Evolutionary conservation across 2,888 invertebrate genomes (phyloP).

Genomic region (Sepiola atlantica): DNA sequence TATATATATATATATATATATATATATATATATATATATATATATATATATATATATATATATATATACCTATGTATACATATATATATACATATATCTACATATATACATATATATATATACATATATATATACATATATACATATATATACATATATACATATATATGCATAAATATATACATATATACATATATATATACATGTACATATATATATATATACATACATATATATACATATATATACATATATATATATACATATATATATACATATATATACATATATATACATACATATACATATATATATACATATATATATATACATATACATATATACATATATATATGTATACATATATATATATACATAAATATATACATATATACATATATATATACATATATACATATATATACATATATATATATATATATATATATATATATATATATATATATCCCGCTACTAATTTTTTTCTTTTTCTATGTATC

Average conservation of each 20-base stretch:
- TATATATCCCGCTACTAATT: too few relatives aligned
- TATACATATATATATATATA: background rate
- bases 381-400: background rate
- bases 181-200: background rate
- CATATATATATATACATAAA: conserved; percentile 22
- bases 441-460: background rate
- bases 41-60: background rate
- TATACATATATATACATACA: background rate
- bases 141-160: background rate
- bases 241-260: background rate
- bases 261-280: background rate
- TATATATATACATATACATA: background rate
- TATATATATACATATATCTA: background rate
- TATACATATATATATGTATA: background rate
- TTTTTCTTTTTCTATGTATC: too few relatives aligned
- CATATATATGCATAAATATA: background rate
- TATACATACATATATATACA: background rate
- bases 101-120: background rate
- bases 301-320: background rate
- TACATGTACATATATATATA: background rate
- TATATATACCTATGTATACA: background rate
- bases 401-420: background rate
- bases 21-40: background rate
- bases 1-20: too few relatives aligned
- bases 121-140: background rate